Base-by-base conservation (phyloP, 2,888 invertebrate species). In the Incurvaria masculella region DNA sequence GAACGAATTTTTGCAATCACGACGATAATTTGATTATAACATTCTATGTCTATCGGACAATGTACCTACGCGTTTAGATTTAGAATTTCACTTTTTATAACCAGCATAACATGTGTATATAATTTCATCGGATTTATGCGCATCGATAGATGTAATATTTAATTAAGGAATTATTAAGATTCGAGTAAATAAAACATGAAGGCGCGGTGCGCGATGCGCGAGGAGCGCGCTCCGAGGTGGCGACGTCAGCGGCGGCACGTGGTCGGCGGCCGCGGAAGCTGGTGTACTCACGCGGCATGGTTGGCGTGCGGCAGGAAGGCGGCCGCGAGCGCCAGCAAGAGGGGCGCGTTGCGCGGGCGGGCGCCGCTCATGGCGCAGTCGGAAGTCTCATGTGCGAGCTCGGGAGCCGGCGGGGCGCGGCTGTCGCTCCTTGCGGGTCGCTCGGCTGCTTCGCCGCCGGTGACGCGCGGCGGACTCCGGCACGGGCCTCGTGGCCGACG, bases 251-350 rank as follows among this genome's bases (percentile, higher is more conserved):
- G 23, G 33, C 33, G 14, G 33, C 33, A 33, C 33, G 33, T 33
- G 33, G 33, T n/a, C 14, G 33, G 14, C 11, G 8, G 14, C n/a
- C 33, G 43, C 20, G 18, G 10, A 41, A 39, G 47, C 46, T 41
- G 42, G 49, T 23, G 56, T 78, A 84, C 84, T 84, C 65, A 84
- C 84, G 82, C 83, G 67, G 83, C 83, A 67, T 80, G 79, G 65
- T 82, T 78, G 57, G 74, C 78, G 63, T 80, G 79, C 60, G 81
- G 81, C 60, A 82, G 68, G 58, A 82, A 73, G 59, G 81, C 76
- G 63, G 80, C 74, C 68, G 80, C 79, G 66, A 84, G 76, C 73
- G 80, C 80, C 73, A 83, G 76, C 68, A 81, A 76, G 66, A 74
- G 69, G 73, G 79, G 80, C 76, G 81, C 82, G 68, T 70, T 71